Conservation (phyloP, 2,888 invertebrate species). For the Drosophila kambysellisi region DNA sequence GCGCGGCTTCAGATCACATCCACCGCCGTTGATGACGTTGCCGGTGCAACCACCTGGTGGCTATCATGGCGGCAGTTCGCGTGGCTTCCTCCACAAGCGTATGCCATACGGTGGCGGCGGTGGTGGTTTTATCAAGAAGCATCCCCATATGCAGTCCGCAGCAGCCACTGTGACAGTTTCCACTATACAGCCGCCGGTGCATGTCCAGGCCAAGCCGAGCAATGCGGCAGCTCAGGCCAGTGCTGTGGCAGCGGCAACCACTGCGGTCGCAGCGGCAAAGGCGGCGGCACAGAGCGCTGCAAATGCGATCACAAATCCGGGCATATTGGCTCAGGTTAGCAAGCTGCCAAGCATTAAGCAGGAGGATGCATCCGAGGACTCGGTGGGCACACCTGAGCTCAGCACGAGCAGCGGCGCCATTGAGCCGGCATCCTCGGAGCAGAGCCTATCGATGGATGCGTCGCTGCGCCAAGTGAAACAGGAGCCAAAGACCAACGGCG, state of each 20-base stretch:
- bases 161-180: constrained; percentile 10
- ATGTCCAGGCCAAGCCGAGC: constrained; percentile 44
- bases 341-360: constrained; percentile 64
- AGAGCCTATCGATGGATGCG: constrained; percentile 1
- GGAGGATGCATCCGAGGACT: constrained; percentile 62
- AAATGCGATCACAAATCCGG: constrained; percentile 81
- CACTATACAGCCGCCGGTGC: constrained; percentile 7
- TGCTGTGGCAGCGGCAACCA: constrained; percentile 83
- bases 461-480: constrained; percentile 49
- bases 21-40: constrained; percentile 82
- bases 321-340: constrained; percentile 73
- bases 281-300: constrained; percentile 82
- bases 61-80: constrained; percentile 65
- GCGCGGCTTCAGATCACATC: constrained; percentile 80
- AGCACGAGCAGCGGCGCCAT: constrained; percentile 4
- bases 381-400: constrained; percentile 48
- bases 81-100: constrained; percentile 83
- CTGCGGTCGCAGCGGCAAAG: constrained; percentile 83
- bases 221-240: constrained; percentile 82
- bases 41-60: constrained; percentile 80
- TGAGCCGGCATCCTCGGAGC: constrained; percentile 26
- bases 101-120: constrained; percentile 81
- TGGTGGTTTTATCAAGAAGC: constrained; percentile 78
- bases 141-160: constrained; percentile 52
- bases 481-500: constrained; percentile 77